A percentile compares a stretch with the other conserved stretches of the same genome.
Evolutionary conservation across 2,113 vertebrate species (phyloP).

Genomic region (Cochlearius cochlearius): DNA sequence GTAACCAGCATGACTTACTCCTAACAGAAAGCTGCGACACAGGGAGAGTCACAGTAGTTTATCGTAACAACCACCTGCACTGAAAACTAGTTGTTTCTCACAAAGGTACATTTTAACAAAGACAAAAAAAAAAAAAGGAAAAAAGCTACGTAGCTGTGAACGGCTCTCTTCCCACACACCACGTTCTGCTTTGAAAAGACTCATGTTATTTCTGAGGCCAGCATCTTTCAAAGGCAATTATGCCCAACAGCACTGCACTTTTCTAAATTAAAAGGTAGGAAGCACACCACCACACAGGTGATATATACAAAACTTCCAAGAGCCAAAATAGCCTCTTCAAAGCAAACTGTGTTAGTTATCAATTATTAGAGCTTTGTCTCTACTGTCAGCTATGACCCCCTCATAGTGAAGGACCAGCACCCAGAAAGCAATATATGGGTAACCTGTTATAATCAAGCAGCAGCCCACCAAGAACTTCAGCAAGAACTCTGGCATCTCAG

Average conservation of each 20-base stretch:
- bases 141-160: not conserved
- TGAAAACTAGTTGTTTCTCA: not conserved
- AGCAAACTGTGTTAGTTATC: not conserved
- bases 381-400: not conserved
- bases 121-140: not conserved
- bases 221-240: not conserved
- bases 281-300: accelerated
- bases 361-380: too few relatives aligned
- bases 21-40: accelerated
- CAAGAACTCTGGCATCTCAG: not conserved
- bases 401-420: not conserved
- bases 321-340: not conserved
- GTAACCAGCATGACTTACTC: not conserved
- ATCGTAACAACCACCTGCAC: not conserved
- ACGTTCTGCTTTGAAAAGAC: not conserved
- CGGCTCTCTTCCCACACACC: not conserved
- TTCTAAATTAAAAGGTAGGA: not conserved
- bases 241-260: not conserved
- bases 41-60: accelerated
- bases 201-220: accelerated
- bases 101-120: not conserved
- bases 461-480: not conserved
- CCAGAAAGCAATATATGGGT: not conserved
- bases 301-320: not conserved
- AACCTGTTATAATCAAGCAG: not conserved